These are phyloP conservation scores for Campoplex capitator DNA, from an alignment of 2,888 invertebrate genomes.

Conservation along the genomic window DNA sequence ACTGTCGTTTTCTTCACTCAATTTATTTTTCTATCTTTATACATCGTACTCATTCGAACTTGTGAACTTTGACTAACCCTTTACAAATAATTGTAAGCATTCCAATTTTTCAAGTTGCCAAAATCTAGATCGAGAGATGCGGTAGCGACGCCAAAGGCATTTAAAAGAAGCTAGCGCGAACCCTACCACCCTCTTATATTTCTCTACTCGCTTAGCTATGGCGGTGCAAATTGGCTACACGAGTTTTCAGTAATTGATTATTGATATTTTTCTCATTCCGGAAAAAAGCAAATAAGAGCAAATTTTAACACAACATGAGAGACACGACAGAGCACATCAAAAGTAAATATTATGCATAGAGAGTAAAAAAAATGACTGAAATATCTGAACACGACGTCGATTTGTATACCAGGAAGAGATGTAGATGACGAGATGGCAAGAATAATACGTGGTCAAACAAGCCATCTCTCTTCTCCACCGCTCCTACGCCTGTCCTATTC, in stretches of 20 bases:
- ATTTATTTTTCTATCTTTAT: conserved; percentile 23
- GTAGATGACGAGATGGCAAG: background rate
- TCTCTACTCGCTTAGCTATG: no score
- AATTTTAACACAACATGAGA: background rate
- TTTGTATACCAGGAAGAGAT: background rate
- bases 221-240: background rate
- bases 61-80: background rate
- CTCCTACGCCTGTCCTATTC: background rate
- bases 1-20: conserved; percentile 47
- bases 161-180: no score
- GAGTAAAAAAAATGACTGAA: conserved; percentile 14
- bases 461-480: background rate
- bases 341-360: conserved; percentile 21
- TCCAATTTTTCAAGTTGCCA: background rate
- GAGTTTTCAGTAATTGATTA: background rate
- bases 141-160: no score
- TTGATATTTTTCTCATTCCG: background rate
- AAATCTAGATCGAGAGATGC: no score
- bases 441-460: conserved; percentile 5
- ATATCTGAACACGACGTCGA: background rate
- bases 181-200: no score
- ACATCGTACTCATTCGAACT: conserved; percentile 3
- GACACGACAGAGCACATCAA: background rate
- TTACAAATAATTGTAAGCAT: background rate
- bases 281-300: background rate